These are phyloP conservation scores for Synanceia verrucosa DNA, from an alignment of 2,797 vertebrate genomes.

Conservation along the genomic window DNA sequence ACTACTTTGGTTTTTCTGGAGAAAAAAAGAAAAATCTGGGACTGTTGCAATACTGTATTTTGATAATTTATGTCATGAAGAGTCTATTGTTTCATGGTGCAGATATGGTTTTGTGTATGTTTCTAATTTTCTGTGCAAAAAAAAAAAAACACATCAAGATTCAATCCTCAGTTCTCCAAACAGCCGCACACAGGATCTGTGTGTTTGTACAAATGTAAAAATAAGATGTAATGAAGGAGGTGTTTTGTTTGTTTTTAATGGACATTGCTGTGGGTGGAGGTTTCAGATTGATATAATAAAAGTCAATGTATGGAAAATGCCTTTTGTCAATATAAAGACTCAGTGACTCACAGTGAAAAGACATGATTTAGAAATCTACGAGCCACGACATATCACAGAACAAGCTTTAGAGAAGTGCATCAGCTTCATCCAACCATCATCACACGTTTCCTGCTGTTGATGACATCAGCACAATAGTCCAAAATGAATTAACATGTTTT, in stretches of 20 bases:
- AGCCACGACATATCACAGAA: slow-evolving; percentile 20
- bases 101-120: slow-evolving; percentile 84
- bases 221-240: slow-evolving; percentile 79
- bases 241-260: slow-evolving; percentile 94
- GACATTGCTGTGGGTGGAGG: slow-evolving; percentile 85
- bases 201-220: slow-evolving; percentile 95
- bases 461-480: not conserved
- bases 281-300: slow-evolving; percentile 83
- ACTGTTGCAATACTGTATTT: slow-evolving; percentile 96
- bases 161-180: slow-evolving; percentile 84
- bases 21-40: slow-evolving; percentile 92
- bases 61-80: slow-evolving; percentile 80
- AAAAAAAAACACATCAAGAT: slow-evolving; percentile 80
- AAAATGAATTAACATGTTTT: not conserved
- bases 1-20: slow-evolving; percentile 36
- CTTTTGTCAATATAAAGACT: slow-evolving; percentile 17
- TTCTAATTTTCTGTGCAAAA: slow-evolving; percentile 90
- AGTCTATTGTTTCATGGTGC: slow-evolving; percentile 91
- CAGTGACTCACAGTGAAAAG: slow-evolving; percentile 13
- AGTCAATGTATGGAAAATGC: slow-evolving; percentile 69
- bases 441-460: not conserved
- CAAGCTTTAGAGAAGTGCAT: slow-evolving; percentile 21
- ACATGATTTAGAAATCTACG: not conserved
- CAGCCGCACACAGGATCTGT: slow-evolving; percentile 86
- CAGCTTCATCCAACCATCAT: not conserved